Conservation (phyloP, 1,140 invertebrate genomes). For the Microplitis mediator region DNA sequence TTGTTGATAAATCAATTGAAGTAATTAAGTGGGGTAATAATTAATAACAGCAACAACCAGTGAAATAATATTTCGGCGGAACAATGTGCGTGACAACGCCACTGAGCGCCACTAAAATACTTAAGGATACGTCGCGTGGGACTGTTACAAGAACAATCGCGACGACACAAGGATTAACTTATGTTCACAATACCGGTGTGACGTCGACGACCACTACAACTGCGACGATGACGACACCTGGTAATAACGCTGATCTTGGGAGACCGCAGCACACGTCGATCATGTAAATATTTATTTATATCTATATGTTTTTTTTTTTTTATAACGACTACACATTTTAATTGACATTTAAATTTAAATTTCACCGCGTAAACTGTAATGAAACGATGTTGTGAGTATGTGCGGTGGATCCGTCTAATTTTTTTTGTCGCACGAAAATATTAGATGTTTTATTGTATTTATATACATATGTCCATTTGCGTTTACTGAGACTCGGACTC, state of each 20-base stretch:
- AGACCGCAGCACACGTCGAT: slow-evolving; percentile 58
- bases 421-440: too few relatives aligned
- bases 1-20: too few relatives aligned
- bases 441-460: too few relatives aligned
- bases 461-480: too few relatives aligned
- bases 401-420: too few relatives aligned
- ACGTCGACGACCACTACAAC: slow-evolving; percentile 37
- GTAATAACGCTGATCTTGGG: slow-evolving; percentile 36
- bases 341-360: neutral
- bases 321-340: neutral
- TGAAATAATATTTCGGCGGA: neutral
- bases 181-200: slow-evolving; percentile 14
- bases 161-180: slow-evolving; percentile 42
- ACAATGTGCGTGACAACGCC: slow-evolving; percentile 59
- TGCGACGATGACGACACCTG: slow-evolving; percentile 33
- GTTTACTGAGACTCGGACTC: too few relatives aligned
- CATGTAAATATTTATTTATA: slow-evolving; percentile 53
- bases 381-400: too few relatives aligned
- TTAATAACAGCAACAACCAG: too few relatives aligned
- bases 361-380: too few relatives aligned
- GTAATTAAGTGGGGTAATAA: too few relatives aligned
- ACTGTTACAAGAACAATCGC: slow-evolving; percentile 43
- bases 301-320: neutral
- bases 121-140: slow-evolving; percentile 48
- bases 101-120: slow-evolving; percentile 54